These are phyloP conservation scores for Tokudaia tokunoshimensis DNA, from an alignment of 2,797 vertebrate species.

Conservation along the genomic window DNA sequence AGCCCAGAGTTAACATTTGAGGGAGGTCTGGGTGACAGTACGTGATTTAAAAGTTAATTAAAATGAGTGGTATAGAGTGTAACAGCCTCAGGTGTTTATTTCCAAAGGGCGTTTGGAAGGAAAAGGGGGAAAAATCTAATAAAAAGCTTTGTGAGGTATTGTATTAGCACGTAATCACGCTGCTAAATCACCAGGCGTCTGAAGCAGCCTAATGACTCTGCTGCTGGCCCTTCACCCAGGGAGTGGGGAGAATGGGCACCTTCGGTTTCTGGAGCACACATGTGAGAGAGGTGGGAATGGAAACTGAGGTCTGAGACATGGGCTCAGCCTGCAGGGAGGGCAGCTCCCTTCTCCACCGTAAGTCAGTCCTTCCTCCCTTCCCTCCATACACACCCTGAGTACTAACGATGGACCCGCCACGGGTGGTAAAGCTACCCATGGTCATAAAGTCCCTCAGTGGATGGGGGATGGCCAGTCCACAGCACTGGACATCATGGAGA, in stretches of 20 bases:
- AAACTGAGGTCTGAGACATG: neutral
- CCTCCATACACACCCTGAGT: neutral
- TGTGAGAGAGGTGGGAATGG: too few species aligned
- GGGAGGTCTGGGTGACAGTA: conserved; percentile 78
- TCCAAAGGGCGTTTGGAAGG: conserved; percentile 83
- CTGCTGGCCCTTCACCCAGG: neutral
- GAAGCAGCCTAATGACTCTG: conserved; percentile 75
- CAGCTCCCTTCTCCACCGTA: neutral
- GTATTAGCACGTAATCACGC: conserved; percentile 85
- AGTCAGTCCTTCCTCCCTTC: neutral
- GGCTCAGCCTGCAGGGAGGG: neutral
- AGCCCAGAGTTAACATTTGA: conserved; percentile 59
- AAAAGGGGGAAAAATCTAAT: conserved; percentile 84
- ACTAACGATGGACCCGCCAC: neutral
- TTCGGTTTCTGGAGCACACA: neutral
- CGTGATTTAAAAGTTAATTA: conserved; percentile 90
- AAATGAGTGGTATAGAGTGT: conserved; percentile 80
- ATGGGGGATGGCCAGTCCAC: neutral
- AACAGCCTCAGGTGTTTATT: conserved; percentile 87
- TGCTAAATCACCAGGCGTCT: conserved; percentile 83
- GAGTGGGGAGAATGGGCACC: neutral
- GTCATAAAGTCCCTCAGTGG: neutral
- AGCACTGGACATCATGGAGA: neutral
- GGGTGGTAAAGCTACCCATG: neutral
- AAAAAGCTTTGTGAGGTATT: conserved; percentile 78